Evolutionary conservation across 2,113 vertebrate genomes (phyloP), one percentile per base, ranked within the genome.

Genomic region (Rhynchopsitta pachyrhyncha): DNA sequence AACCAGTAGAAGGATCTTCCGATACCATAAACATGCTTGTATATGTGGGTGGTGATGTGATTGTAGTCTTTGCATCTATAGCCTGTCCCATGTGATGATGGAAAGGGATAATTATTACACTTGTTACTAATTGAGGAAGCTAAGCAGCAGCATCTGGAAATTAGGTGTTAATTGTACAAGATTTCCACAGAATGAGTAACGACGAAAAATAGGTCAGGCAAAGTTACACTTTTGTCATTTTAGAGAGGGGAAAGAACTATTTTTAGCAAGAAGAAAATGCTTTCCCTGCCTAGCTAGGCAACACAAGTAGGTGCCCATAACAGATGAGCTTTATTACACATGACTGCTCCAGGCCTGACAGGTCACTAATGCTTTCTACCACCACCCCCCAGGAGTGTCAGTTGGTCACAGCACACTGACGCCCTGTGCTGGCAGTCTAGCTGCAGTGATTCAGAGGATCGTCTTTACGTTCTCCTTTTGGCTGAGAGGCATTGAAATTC

Each of bases 131-230:
- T 83, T 94, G 35, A 93, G 64, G 80, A 90, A 95, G 69, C 90
- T 86, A 93, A 96, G 92, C 90, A 96, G 78, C 80, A 86, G 90
- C 69, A 93, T 74, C 80, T 93, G 88, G 90, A 97, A 96, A 94
- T 97, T 81, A 83, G 52, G 73, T 94, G 90, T 93, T 88, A 71
- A 15, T 81, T 94, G 80, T 94, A 73, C 82, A 90, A 71, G 55
- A 96, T 92, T 95, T 93, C 35, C 76, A 88, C 73, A 25, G 77
- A 82, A 95, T 57, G 66, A 96, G 52, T 89, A 95, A 78, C 62
- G 80, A 44, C 0, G 1, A 75, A 94, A 97, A 96, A 81, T 78
- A 92, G 95, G 95, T 92, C 93, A 92, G 86, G 73, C n/a, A 47
- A 64, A 84, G 95, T 78, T 90, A 79, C 0, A 39, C 73, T 93